Base-by-base conservation (phyloP, 2,797 vertebrate genomes). In the Falco biarmicus region DNA sequence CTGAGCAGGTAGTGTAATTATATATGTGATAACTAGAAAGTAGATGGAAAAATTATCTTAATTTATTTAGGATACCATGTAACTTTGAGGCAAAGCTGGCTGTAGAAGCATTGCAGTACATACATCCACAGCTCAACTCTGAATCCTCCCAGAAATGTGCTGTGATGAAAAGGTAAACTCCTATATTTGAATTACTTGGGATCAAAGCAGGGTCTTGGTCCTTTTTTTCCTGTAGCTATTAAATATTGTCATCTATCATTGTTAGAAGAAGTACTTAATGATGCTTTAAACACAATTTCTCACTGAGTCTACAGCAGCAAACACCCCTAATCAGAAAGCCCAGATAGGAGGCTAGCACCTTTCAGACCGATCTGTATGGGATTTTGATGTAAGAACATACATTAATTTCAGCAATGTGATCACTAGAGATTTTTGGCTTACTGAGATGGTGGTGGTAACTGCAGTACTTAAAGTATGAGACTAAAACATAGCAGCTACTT, bases 191-290 rank as follows among this genome's bases (percentile, higher is more conserved):
- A 77, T 78, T 86, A 51, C 51, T 70, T 86, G 29, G 10, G 45
- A 37, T 43, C 34, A 68, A 80, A 86, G 13, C 32, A 80, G 24
- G 6, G 6, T 19, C 47, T 81, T 53, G 3, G 39, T 51, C 34
- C 37, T 64, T 43, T 9, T 2, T 5, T 37, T 26, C 32, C 29
- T 53, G 26, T 74, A 83, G 39, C 69, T 81, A 25, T 75, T 90
- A 92, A 84, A n/a, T 81, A 48, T 47, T 80, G 45, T 78, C 22
- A 86, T 96, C 21, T 75, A 32, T 90, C 70, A 89, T 75, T 82
- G 54, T 89, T 93, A 73, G 70, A 89, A 87, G 41, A 56, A 90
- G 28, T 71, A 75, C 32, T 71, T 90, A 90, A 75, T 3, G 34
- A 65, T 26, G 69, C 15, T 48, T 95, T 75, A 80, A 92, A 71